phyloP scores from a whole-genome alignment of 2,888 invertebrate species.

The Meteorus colon region DNA sequence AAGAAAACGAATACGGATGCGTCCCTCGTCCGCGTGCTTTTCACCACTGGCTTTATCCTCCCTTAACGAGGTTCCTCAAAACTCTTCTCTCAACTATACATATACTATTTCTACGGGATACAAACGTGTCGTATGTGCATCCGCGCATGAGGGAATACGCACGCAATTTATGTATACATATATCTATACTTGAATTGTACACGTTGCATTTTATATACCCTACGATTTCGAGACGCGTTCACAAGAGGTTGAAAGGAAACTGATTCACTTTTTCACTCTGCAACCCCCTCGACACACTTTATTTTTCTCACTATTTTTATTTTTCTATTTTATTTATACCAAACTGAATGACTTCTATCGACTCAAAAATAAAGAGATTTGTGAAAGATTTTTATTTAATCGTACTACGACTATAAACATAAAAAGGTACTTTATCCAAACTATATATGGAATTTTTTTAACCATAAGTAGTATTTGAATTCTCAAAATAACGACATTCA shows the following conservation, averaged over 20 bases:
- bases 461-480: no score
- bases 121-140: constrained; percentile 40
- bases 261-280: constrained; percentile 28
- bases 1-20: constrained; percentile 46
- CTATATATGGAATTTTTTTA: no score
- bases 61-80: constrained; percentile 56
- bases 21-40: constrained; percentile 48
- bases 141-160: constrained; percentile 34
- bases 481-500: no score
- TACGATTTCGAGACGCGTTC: constrained; percentile 14
- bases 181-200: constrained; percentile 23
- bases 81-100: constrained; percentile 26
- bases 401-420: no score
- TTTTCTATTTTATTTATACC: no score
- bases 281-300: neutral
- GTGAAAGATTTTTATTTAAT: no score
- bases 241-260: constrained; percentile 26
- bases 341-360: no score
- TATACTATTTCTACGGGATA: constrained; percentile 20
- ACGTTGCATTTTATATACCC: constrained; percentile 27
- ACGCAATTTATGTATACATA: constrained; percentile 26
- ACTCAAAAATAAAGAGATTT: no score
- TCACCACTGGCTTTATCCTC: constrained; percentile 54
- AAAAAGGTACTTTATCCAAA: no score
- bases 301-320: neutral